Base-by-base conservation (phyloP, 2,888 invertebrate species). In the Pristionchus arcanus region DNA sequence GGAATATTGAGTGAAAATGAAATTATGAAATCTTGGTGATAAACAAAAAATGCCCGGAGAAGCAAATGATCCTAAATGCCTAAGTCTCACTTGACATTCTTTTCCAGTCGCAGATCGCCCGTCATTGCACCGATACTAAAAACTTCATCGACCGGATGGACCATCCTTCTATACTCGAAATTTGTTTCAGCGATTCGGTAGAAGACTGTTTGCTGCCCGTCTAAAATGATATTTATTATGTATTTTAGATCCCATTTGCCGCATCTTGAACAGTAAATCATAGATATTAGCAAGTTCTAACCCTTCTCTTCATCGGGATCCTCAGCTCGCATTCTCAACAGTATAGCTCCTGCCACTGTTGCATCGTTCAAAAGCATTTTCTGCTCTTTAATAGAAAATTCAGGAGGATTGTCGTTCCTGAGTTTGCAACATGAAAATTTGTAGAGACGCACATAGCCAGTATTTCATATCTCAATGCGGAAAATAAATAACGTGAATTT, bases 371-470 rank as follows among this genome's bases (percentile, higher is more conserved):
- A 25, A 16, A 89, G 7, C 15, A 89, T 83, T 25, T 7, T 5
- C 5, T 89, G 89, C 0, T 37, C 16, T 7, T 83, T 28, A 0
- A 42, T 5, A 15, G 63, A 49, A 83, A 89, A 89, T 11, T 21
- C 19, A 15, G 89, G 89, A 0, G 89, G 42, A 25, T 89, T 89
- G 83, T 89, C 89, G 66, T 89, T 89, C 16, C 89, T 89, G 83
- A 81, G 63, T 63, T 63, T 63, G 42, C 13, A 11, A 49, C 42
- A 49, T 49, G 42, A 49, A 49, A 49, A 49, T 49, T 7, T 49
- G 42, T 49, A 49, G 42, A 49, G 42, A 49, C 9, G 9, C 42
- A 49, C 42, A 49, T 13, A 49, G 13, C 42, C 0, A 49, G 42
- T 49, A 13, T 49, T 49, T 13, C 3, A 9, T 49, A 11, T 49